Evolutionary conservation across 2,888 invertebrate species (phyloP).

Genomic region (Orthonevra nobilis): DNA sequence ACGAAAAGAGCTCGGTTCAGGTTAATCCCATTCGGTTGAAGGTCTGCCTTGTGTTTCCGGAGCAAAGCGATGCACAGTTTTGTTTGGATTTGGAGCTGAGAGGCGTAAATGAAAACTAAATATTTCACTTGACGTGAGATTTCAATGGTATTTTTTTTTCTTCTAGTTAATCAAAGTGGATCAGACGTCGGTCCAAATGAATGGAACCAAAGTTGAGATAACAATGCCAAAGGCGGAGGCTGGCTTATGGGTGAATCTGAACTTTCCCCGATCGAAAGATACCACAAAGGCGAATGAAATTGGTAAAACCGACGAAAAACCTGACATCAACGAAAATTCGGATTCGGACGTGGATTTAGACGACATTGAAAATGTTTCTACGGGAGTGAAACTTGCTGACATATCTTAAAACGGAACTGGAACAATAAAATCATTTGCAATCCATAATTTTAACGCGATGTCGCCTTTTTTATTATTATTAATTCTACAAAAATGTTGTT

Average conservation of each 20-base stretch:
- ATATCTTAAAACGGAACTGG: slow-evolving; percentile 36
- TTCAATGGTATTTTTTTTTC: slow-evolving; percentile 40
- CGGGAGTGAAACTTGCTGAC: slow-evolving; percentile 74
- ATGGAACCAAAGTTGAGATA: slow-evolving; percentile 95
- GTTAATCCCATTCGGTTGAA: slow-evolving; percentile 91
- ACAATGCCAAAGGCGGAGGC: slow-evolving; percentile 92
- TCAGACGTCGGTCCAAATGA: slow-evolving; percentile 88
- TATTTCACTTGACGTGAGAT: background rate
- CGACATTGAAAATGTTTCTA: slow-evolving; percentile 82
- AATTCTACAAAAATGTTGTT: slow-evolving; percentile 16
- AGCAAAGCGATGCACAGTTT: slow-evolving; percentile 86
- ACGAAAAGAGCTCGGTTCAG: slow-evolving; percentile 87
- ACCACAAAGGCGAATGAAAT: slow-evolving; percentile 9
- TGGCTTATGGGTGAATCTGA: slow-evolving; percentile 90
- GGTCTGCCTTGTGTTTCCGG: slow-evolving; percentile 88
- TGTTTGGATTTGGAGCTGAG: slow-evolving; percentile 88
- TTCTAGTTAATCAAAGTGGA: slow-evolving; percentile 88
- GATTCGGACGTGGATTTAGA: slow-evolving; percentile 87
- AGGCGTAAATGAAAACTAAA: slow-evolving; percentile 84
- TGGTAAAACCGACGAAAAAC: slow-evolving; percentile 32
- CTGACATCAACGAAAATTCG: slow-evolving; percentile 79
- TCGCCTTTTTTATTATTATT: slow-evolving; percentile 14
- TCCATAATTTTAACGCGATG: background rate
- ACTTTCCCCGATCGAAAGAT: slow-evolving; percentile 81
- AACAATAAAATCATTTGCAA: background rate